Evolutionary conservation across 2,888 invertebrate genomes (phyloP), one percentile per base, ranked within the genome.

Genomic region (Arge pagana): DNA sequence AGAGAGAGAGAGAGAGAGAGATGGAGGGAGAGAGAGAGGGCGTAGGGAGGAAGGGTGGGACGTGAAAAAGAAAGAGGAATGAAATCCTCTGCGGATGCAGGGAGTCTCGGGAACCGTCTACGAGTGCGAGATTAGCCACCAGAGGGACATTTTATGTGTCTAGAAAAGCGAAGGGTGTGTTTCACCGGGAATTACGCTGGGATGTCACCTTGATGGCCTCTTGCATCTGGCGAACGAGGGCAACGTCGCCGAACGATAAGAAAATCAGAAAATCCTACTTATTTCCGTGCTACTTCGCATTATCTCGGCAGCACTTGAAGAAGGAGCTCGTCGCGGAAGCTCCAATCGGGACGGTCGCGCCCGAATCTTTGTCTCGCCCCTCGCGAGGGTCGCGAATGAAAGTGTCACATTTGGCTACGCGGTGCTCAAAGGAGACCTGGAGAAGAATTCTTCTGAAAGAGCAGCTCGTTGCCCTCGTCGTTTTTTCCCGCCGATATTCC

Each of bases 161-260:
- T 68, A 63, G 62, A 55, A 65, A 60, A 56, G 57, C 53, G 50
- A 8, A 31, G 33, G 45, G 33, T n/a, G 65, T 65, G 65, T 63
- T 66, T 67, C 67, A 66, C 63, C 54, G 54, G 63, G 66, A 66
- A 69, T 69, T 69, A 45, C 16, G 28, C 19, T 60, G 49, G 63
- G 63, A 63, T 61, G 65, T 65, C 64, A 63, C 57, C 51, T 56
- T 54, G 58, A 61, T 57, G 57, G 56, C 28, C 24, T 23, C 18
- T 35, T 36, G 10, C 3, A 3, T 26, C n/a, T n/a, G 28, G 28
- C 28, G 4, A 26, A 26, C 39, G 5, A 11, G 21, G 7, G 15
- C 39, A 24, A 39, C 13, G 39, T 39, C 28, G 15, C 3, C 13
- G 41, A 1, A 15, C 24, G 41, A 41, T 41, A 41, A 41, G 41